Conservation (phyloP, 92 coral and sea anemone species). For the Actinostola sp. region DNA sequence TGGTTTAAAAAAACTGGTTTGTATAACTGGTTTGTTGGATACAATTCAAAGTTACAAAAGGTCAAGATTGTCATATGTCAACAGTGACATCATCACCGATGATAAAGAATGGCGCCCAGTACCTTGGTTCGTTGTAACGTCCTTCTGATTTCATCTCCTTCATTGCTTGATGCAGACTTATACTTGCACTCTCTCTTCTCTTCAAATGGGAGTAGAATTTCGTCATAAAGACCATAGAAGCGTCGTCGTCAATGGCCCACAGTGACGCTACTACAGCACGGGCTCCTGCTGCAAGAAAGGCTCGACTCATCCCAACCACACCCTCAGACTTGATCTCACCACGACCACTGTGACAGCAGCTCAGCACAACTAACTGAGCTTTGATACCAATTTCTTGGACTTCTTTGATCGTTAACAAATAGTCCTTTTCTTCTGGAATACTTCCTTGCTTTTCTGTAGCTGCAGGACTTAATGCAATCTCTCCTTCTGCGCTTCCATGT, state of each 20-base stretch:
- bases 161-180: slow-evolving; percentile 14
- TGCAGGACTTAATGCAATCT: slow-evolving; percentile 14
- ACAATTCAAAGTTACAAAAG: no score
- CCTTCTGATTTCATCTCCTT: slow-evolving; percentile 19
- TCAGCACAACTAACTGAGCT: slow-evolving; percentile 31
- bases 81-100: no score
- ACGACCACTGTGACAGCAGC: no score
- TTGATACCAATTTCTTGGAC: slow-evolving; percentile 1
- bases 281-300: slow-evolving; percentile 31
- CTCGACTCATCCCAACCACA: slow-evolving; percentile 29
- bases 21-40: no score
- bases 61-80: no score
- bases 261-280: no score
- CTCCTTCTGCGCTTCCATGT: slow-evolving; percentile 29
- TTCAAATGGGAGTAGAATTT: slow-evolving; percentile 10
- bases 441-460: not conserved
- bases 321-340: slow-evolving; percentile 29
- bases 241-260: slow-evolving; percentile 19
- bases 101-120: no score
- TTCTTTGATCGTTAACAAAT: slow-evolving; percentile 21
- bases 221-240: slow-evolving; percentile 15
- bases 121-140: not conserved
- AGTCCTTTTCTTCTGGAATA: slow-evolving; percentile 7
- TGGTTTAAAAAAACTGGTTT: no score
- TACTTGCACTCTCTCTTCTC: slow-evolving; percentile 23